Evolutionary conservation across 2,888 invertebrate species (phyloP), one percentile per base, ranked within the genome.

Genomic region (Chrysina gloriosa): DNA sequence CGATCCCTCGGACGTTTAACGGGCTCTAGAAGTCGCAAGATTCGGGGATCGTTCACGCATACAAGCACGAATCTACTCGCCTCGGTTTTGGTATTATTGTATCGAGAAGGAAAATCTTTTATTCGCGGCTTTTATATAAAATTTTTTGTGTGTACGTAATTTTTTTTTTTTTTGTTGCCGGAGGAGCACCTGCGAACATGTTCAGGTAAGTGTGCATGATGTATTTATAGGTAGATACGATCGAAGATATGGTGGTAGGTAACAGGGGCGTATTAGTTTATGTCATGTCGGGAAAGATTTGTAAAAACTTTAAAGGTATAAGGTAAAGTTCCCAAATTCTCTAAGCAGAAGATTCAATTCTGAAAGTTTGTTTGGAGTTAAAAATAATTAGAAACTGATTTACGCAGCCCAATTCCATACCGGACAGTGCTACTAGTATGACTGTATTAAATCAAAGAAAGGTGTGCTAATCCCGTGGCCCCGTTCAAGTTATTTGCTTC

Each of bases 111-210:
- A 16, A 45, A 47, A 65, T 45, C 56, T 54, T 72, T 76, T 77
- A 76, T 77, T 76, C 74, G 76, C 76, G 76, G 72, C 75, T 75
- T 75, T 76, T 73, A 74, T 74, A 75, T 73, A 31, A 63, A 11
- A 4, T 39, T 25, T 58, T 58, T 58, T 58, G 25, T 58, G 58
- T 25, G 39, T 14, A 16, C 27, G 42, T 39, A 58, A 58, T 39
- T 56, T 36, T 39, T 34, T 23, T 58, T 58, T 39, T 11, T 23
- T 4, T n/a, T n/a, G n/a, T n/a, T n/a, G 7, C 5, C 16, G 6
- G 5, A 27, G 7, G 29, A 23, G 34, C 58, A 58, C 58, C 58
- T 58, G 58, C 42, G 9, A 39, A 39, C 11, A 21, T 11, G 14
- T n/a, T 29, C 50, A 50, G 50, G 50, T 50, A 50, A 7, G 29